Evolutionary conservation across 2,113 vertebrate species (phyloP).

Genomic region (Ictalurus furcatus): DNA sequence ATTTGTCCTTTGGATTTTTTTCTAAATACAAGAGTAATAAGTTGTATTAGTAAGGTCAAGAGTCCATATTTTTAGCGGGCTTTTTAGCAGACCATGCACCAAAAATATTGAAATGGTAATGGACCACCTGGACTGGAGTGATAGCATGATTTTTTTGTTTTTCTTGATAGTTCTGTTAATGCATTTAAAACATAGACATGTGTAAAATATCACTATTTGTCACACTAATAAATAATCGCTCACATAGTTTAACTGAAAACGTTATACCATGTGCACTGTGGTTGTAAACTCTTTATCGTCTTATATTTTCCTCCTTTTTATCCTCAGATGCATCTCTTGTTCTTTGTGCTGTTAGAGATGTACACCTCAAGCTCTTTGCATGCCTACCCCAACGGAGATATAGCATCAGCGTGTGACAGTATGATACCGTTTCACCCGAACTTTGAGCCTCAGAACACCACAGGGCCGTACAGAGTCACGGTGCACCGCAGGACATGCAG

Average conservation of each 20-base stretch:
- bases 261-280: neutral
- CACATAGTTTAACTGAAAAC: neutral
- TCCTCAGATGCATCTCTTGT: constrained; percentile 16
- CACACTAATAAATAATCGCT: neutral
- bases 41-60: neutral
- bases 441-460: constrained; percentile 28
- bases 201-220: neutral
- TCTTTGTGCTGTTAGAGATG: constrained; percentile 21
- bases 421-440: constrained; percentile 44
- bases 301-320: neutral
- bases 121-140: neutral
- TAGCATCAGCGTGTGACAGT: constrained; percentile 52
- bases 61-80: neutral
- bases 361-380: neutral
- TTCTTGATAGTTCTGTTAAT: neutral
- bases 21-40: neutral
- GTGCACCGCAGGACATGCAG: constrained; percentile 49
- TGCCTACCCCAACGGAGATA: constrained; percentile 53
- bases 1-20: neutral
- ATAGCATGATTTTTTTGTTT: neutral
- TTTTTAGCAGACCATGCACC: neutral
- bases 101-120: neutral
- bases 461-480: constrained; percentile 50
- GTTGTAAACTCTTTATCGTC: neutral
- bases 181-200: neutral